Base-by-base conservation (phyloP, 2,888 invertebrate genomes). In the Agriopis leucophaearia region DNA sequence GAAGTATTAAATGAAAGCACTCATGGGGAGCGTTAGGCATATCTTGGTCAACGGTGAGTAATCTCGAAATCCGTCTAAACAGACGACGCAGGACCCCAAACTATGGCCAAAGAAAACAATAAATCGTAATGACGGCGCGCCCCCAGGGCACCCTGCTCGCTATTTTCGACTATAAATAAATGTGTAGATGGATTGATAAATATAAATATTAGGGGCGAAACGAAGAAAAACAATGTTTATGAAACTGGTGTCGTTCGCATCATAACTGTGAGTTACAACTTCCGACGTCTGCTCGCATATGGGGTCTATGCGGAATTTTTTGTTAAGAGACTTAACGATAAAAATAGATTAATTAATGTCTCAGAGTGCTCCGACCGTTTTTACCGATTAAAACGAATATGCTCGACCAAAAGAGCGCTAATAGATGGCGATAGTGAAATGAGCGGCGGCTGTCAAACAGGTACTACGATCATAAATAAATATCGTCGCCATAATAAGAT, bases 121-220 rank as follows among this genome's bases (percentile, higher is more conserved):
- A 93, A 94, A 93, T 94, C 86, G 89, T 89, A 90, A 91, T 89
- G 92, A 92, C 87, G 86, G 89, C 83, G 82, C 83, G 85, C 88
- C 90, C 90, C 90, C 79, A 81, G 89, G 89, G 90, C 89, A 89
- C 92, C 92, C 92, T 91, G 89, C 88, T 89, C 88, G 91, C 92
- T 91, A 92, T 92, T 93, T 89, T 88, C 84, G 84, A 90, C 92
- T 93, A 93, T 92, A 94, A 92, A 92, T 92, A 93, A 93, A 93
- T 92, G 92, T 91, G 92, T 92, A 94, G 93, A 94, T 93, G 92
- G 90, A 93, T 93, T 94, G 93, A 94, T 94, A 93, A 94, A 94
- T 93, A 94, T 92, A 94, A 94, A 94, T 93, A 94, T 92, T 91
- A 89, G 93, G 93, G 93, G 91, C 92, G 92, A 92, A 92, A 92